These are phyloP conservation scores for Pinctada fucata DNA, from an alignment of 2,888 invertebrate species.

Conservation along the genomic window DNA sequence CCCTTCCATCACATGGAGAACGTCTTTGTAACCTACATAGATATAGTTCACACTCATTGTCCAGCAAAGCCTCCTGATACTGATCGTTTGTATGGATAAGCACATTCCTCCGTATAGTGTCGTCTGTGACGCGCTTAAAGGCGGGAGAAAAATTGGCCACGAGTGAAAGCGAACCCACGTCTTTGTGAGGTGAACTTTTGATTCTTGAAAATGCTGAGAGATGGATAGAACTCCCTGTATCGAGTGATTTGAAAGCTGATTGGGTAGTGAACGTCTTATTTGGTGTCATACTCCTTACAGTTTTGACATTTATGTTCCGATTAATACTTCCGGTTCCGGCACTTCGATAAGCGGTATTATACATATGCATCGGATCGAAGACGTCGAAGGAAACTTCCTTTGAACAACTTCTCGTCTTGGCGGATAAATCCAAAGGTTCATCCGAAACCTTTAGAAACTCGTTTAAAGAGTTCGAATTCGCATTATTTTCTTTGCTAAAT, in stretches of 20 bases:
- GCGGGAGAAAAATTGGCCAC: slow-evolving; percentile 10
- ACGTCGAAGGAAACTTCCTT: too few relatives aligned
- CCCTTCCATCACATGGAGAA: slow-evolving; percentile 11
- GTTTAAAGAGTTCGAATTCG: too few relatives aligned
- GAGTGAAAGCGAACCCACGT: slow-evolving; percentile 32
- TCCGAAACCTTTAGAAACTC: too few relatives aligned
- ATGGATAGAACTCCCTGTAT: not conserved
- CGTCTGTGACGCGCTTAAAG: not conserved
- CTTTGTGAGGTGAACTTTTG: not conserved
- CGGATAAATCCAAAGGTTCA: too few relatives aligned
- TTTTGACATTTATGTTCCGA: too few relatives aligned
- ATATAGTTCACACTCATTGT: slow-evolving; percentile 56
- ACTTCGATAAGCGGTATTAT: too few relatives aligned
- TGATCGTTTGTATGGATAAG: slow-evolving; percentile 29
- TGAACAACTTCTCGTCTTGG: too few relatives aligned
- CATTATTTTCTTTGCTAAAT: too few relatives aligned
- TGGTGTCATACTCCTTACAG: too few relatives aligned
- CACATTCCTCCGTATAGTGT: slow-evolving; percentile 8
- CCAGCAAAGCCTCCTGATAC: slow-evolving; percentile 52
- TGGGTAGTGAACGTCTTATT: not conserved
- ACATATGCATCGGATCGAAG: too few relatives aligned
- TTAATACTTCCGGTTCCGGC: too few relatives aligned
- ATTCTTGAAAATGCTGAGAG: not conserved
- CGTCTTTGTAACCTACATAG: slow-evolving; percentile 43
- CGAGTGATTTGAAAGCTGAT: slow-evolving; percentile 25